phyloP scores from a whole-genome alignment of 2,113 vertebrate genomes.

The Stomatorhinus ivindoensis region DNA sequence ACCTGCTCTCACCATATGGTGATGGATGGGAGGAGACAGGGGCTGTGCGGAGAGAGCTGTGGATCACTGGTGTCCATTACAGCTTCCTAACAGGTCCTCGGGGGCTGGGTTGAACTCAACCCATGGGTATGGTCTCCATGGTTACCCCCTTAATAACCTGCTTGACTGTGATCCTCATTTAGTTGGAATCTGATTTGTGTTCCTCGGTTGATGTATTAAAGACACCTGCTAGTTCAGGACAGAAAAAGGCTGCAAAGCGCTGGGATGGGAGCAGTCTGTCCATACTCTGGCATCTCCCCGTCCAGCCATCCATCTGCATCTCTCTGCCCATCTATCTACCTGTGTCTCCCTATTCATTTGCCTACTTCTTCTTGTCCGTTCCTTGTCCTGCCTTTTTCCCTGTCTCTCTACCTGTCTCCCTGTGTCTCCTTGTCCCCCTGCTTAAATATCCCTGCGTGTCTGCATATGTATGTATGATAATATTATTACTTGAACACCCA shows the following conservation, averaged over 20 bases:
- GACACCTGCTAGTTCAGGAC: neutral
- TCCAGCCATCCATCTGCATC: neutral
- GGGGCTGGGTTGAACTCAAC: neutral
- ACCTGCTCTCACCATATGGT: neutral
- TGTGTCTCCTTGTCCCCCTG: neutral
- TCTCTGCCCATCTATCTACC: neutral
- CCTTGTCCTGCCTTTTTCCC: neutral
- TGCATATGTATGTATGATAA: neutral
- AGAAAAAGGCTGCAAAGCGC: neutral
- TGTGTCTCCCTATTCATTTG: neutral
- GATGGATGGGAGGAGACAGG: neutral
- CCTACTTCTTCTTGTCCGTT: neutral
- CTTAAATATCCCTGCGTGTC: neutral
- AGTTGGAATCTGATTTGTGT: neutral
- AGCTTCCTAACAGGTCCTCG: neutral
- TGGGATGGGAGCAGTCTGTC: neutral
- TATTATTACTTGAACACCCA: neutral
- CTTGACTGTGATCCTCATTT: neutral
- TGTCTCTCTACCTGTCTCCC: neutral
- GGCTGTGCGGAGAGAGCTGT: neutral
- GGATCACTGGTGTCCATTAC: neutral
- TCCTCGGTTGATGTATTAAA: neutral
- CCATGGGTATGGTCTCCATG: conserved; percentile 12
- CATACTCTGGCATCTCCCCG: neutral
- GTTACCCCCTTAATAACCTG: neutral